Base-by-base conservation (phyloP, 2,797 vertebrate genomes). In the Myotis daubentonii region DNA sequence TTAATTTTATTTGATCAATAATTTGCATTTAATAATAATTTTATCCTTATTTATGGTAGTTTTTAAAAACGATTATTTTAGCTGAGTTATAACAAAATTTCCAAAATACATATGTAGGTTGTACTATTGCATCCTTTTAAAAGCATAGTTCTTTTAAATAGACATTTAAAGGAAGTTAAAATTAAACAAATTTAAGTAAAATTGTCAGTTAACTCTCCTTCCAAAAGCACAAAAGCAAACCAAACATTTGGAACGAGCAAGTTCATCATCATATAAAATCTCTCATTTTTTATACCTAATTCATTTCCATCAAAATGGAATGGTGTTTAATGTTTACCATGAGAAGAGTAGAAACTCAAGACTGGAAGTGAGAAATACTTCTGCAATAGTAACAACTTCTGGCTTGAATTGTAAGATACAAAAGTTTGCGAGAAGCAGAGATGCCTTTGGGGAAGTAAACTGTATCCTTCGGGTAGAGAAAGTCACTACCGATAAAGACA, bases 401-500 rank as follows among this genome's bases (percentile, higher is more conserved):
- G 68, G n/a, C 41, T 88, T 65, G 44, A 20, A 1, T 8, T 80
- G 6, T 80, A 70, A 91, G 88, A 89, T 30, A 84, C 86, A 65
- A 20, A 47, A 70, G 16, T 57, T 92, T 60, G 30, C n/a, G 51
- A 41, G 57, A 41, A 87, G 23, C 76, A 66, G 28, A 75, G 20
- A 85, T 72, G 47, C 87, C 93, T 95, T 87, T 3, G 0, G 91
- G 89, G 72, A 82, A 85, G 76, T 71, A 57, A 91, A 94, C 36
- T 41, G 12, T 25, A 55, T 33, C 30, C 2, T 82, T 75, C 78
- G 19, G 53, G 13, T 87, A 41, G 62, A 91, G 55, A 81, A 93
- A 80, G 66, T 22, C 5, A 62, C 84, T n/a, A 5, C 11, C 79
- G 87, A 91, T 94, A 94, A 92, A 93, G 94, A 79, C 30, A 81